Base-by-base conservation (phyloP, 2,888 invertebrate genomes). In the Tetramorium bicarinatum region DNA sequence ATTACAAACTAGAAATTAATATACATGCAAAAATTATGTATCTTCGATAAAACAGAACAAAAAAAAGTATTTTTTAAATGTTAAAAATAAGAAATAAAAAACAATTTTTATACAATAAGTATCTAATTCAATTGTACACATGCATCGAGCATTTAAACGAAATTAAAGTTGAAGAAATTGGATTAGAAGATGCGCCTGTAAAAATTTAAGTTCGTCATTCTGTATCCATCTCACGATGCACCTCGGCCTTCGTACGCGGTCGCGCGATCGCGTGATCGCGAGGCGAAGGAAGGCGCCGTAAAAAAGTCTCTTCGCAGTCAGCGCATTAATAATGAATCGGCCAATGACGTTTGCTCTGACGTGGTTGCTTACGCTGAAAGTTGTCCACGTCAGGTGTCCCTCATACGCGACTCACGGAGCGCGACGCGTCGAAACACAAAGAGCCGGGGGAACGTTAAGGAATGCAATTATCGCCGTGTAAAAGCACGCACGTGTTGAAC, bases 241-340 rank as follows among this genome's bases (percentile, higher is more conserved):
- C n/a, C 25, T 54, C 54, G n/a, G 29, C 15, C 59, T 72, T 71
- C 29, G 25, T 49, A 8, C 18, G 18, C 47, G n/a, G 54, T 66
- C 66, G 77, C 79, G 61, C 29, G 25, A 62, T 82, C 44, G 47
- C 56, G 25, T n/a, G n/a, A n/a, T n/a, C n/a, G n/a, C n/a, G 38
- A 41, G 54, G 18, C 54, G 15, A 25, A 44, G 56, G 64, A 62
- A 84, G 71, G 29, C 76, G 41, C 56, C 38, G 49, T 83, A 54
- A 80, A 61, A 82, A 76, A 64, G 83, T 82, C 69, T 56, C 72
- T 71, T 64, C 44, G 62, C 25, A 52, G 52, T 21, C 64, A 41
- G 34, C 54, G 41, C 76, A 89, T 90, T 85, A 91, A 90, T 91
- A 90, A 91, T 90, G 82, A 90, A 89, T 89, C 81, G 86, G 81